Conservation (phyloP, 2,113 vertebrate genomes). For the Crotophaga sulcirostris region DNA sequence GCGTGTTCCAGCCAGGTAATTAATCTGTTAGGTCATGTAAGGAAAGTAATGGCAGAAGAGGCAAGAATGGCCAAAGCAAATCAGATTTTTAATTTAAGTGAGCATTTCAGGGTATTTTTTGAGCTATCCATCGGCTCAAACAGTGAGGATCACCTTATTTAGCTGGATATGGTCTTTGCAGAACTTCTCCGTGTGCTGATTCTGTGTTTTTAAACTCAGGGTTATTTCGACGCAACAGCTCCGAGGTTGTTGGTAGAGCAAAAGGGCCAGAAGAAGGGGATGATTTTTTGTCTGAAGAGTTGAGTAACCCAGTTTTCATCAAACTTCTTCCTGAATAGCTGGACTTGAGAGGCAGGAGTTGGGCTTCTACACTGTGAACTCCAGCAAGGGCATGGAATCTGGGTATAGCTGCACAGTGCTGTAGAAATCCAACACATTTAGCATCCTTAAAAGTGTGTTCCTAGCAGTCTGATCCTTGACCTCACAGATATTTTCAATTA, state of each 20-base stretch:
- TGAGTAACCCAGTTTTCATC: background rate
- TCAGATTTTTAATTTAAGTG: background rate
- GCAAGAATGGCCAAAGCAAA: background rate
- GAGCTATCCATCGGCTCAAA: background rate
- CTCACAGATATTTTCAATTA: background rate
- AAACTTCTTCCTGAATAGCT: background rate
- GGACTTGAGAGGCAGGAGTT: background rate
- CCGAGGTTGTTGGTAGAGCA: background rate
- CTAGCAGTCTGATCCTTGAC: background rate
- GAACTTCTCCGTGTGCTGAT: background rate
- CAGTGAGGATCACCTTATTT: background rate
- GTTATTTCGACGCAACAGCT: background rate
- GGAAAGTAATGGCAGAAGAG: background rate
- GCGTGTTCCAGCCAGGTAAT: background rate
- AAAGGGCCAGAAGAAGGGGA: background rate
- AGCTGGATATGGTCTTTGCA: background rate
- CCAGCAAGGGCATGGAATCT: background rate
- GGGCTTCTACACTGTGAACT: background rate
- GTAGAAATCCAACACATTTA: background rate
- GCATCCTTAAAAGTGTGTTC: background rate
- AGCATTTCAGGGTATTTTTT: background rate
- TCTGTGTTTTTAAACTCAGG: background rate
- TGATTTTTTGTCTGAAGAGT: background rate
- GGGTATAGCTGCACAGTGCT: fast-evolving
- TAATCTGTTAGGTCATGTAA: background rate